phyloP scores from a whole-genome alignment of 2,888 invertebrate species.

The Cantharis flavilabris region DNA sequence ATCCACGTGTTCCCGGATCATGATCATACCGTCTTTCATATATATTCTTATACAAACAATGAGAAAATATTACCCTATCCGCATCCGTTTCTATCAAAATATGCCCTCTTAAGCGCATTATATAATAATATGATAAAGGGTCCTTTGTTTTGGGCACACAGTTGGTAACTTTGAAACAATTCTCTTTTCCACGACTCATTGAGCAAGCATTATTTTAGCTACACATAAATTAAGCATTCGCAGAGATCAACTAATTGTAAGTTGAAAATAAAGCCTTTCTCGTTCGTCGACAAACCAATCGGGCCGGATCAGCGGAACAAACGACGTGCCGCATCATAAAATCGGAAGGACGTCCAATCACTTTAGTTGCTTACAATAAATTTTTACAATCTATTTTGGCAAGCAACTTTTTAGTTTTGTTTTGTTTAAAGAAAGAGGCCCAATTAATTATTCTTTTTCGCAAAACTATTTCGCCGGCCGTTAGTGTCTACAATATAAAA shows the following conservation, averaged over 20 bases:
- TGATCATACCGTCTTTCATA: constrained; percentile 25
- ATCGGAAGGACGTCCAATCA: constrained; percentile 48
- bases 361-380: constrained; percentile 41
- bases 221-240: constrained; percentile 38
- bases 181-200: constrained; percentile 38
- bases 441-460: background rate
- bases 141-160: constrained; percentile 21
- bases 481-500: background rate
- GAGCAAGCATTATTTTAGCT: constrained; percentile 38
- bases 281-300: constrained; percentile 42
- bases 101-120: constrained; percentile 24
- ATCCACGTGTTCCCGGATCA: constrained; percentile 36
- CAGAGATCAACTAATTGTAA: constrained; percentile 32
- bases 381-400: constrained; percentile 32
- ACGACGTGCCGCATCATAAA: constrained; percentile 53
- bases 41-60: constrained; percentile 33
- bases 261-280: constrained; percentile 39
- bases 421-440: background rate
- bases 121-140: constrained; percentile 21
- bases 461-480: background rate
- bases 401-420: background rate
- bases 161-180: constrained; percentile 26
- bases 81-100: constrained; percentile 28
- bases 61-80: constrained; percentile 32
- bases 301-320: constrained; percentile 47